Evolutionary conservation across 2,797 vertebrate genomes (phyloP).

Genomic region (Hippopotamyrus pictus): DNA sequence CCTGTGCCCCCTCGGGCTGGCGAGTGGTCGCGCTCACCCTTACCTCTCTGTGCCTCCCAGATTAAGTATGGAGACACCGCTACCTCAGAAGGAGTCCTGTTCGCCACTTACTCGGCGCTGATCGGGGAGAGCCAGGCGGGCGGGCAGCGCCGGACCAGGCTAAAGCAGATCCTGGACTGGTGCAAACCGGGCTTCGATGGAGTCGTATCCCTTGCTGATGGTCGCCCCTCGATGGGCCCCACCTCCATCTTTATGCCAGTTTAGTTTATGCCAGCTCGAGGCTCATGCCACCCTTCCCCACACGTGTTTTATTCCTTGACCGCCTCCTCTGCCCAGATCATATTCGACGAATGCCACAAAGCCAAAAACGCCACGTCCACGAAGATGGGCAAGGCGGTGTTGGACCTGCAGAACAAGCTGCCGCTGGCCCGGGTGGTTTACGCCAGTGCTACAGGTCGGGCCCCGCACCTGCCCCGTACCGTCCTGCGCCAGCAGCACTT

Average conservation of each 20-base stretch:
- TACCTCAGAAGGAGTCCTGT: constrained; percentile 97
- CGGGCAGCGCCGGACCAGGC: constrained; percentile 86
- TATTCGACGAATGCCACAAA: constrained; percentile 99
- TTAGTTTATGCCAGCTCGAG: too few relatives aligned
- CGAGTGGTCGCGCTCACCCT: background rate
- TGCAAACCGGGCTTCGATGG: constrained; percentile 87
- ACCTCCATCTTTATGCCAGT: background rate
- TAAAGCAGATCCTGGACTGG: constrained; percentile 95
- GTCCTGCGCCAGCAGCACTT: background rate
- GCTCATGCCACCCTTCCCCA: background rate
- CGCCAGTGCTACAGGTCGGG: constrained; percentile 91
- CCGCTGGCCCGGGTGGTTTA: constrained; percentile 91
- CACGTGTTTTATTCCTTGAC: constrained; percentile 53
- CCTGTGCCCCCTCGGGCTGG: background rate
- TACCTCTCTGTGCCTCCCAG: constrained; percentile 47
- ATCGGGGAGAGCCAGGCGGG: constrained; percentile 97
- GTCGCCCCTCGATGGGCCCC: background rate
- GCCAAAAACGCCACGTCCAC: constrained; percentile 97
- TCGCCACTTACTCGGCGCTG: constrained; percentile 93
- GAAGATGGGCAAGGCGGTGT: constrained; percentile 97
- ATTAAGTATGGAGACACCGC: constrained; percentile 98
- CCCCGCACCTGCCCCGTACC: background rate
- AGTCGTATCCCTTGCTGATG: constrained; percentile 79
- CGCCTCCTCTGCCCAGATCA: constrained; percentile 63
- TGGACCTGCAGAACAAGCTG: constrained; percentile 93